Base-by-base conservation (phyloP, 2,797 vertebrate species). In the Amphiprion clarkii region DNA sequence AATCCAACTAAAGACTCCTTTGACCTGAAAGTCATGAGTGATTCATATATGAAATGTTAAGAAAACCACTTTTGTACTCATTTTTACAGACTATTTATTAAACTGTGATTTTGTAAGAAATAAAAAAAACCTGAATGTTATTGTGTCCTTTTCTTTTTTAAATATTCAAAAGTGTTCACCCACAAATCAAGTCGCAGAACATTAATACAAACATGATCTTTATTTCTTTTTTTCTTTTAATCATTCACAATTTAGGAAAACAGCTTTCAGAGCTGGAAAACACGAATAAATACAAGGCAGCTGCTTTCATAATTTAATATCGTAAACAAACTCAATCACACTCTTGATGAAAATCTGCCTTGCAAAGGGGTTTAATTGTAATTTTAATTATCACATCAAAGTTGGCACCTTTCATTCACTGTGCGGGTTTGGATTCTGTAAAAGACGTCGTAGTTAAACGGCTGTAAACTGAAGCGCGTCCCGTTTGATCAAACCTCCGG, bases 1-100 rank as follows among this genome's bases (percentile, higher is more conserved):
- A 83, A 72, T 90, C 87, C 86, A 91, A 88, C 86, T 84, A 74
- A 89, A 90, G 90, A 93, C 87, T 94, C 87, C 87, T 93, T 90
- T 90, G 88, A 94, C 81, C 87, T 87, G 82, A 90, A 88, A 86
- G 93, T 94, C 89, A 92, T 57, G 85, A 93, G 89, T 90, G 91
- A 93, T 94, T 95, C 92, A 92, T 95, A 92, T 93, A 92, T 91
- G 84, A 93, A 91, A 95, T 93, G 92, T 93, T 91, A 91, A 90
- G 89, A 93, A 92, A 94, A 93, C 78, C 79, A 78, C 90, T 94
- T 94, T 95, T 95, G 89, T 95, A 93, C 89, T 93, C 90, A 94
- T 94, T 95, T 96, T 95, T 95, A 95, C 94, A 96, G 92, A 95
- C 94, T 94, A 95, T 96, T 96, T 96, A 95, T 95, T 94, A 94